Evolutionary conservation across 2,113 vertebrate genomes (phyloP).

Genomic region (Craseonycteris thonglongyai): DNA sequence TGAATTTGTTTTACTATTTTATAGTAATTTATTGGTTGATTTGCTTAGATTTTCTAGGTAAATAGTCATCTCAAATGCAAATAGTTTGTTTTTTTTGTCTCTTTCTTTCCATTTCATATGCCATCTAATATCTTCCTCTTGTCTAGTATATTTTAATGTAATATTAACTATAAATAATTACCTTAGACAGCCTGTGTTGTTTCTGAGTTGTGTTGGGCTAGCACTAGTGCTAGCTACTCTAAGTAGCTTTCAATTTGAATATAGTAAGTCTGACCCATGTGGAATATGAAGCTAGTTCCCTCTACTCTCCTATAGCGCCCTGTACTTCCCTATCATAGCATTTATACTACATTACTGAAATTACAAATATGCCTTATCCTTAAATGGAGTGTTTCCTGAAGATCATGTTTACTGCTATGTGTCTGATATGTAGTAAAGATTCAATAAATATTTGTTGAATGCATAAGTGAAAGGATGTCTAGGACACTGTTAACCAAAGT

Average conservation of each 20-base stretch:
- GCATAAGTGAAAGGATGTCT: neutral
- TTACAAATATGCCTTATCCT: neutral
- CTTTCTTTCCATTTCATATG: neutral
- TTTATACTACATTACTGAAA: neutral
- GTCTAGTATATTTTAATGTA: neutral
- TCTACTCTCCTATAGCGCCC: too few species aligned
- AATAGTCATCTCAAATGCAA: neutral
- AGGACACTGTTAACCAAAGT: neutral
- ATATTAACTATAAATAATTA: neutral
- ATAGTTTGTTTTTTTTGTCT: neutral
- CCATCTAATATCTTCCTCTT: neutral
- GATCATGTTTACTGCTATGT: neutral
- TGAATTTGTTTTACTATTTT: neutral
- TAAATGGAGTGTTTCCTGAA: neutral
- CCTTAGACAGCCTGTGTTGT: neutral
- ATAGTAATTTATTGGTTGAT: neutral
- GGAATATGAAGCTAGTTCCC: accelerated
- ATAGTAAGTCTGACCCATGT: too few species aligned
- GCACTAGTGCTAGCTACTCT: neutral
- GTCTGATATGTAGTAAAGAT: neutral
- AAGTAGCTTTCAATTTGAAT: too few species aligned
- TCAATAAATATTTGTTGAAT: neutral
- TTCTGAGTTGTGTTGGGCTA: neutral
- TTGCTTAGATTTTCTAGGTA: neutral
- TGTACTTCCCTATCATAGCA: neutral